These are phyloP conservation scores for Ascaphus truei DNA, from an alignment of 2,113 vertebrate genomes.

Conservation along the genomic window DNA sequence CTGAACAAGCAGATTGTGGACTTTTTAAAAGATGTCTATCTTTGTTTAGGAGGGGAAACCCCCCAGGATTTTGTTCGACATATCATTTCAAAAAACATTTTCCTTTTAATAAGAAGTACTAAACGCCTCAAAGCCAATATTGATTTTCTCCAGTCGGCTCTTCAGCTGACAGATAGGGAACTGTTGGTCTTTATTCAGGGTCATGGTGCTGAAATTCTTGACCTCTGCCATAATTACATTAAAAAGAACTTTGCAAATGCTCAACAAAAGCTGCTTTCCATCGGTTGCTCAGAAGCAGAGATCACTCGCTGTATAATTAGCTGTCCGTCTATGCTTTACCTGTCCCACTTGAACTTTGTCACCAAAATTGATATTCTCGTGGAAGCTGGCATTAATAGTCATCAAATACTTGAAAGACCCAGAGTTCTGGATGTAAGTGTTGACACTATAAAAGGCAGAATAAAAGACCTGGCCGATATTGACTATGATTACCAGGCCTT, in stretches of 20 bases:
- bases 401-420: conserved; percentile 57
- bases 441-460: conserved; percentile 53
- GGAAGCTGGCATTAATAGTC: conserved; percentile 54
- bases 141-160: conserved; percentile 50
- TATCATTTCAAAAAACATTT: conserved; percentile 67
- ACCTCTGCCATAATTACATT: conserved; percentile 60
- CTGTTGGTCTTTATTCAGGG: conserved; percentile 61
- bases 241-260: conserved; percentile 59
- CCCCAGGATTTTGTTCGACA: conserved; percentile 57
- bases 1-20: conserved; percentile 68
- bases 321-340: conserved; percentile 56
- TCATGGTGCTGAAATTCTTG: conserved; percentile 58
- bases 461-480: conserved; percentile 52
- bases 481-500: conserved; percentile 63
- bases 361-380: conserved; percentile 67
- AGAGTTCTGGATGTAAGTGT: conserved; percentile 63
- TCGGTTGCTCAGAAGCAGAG: conserved; percentile 51
- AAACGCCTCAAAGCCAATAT: conserved; percentile 64
- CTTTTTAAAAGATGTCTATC: conserved; percentile 53
- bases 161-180: conserved; percentile 54
- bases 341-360: conserved; percentile 54
- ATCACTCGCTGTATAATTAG: conserved; percentile 52
- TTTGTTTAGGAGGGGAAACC: conserved; percentile 50
- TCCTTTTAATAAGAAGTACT: conserved; percentile 70
- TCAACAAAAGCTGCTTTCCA: conserved; percentile 49